Base-by-base conservation (phyloP, 2,113 vertebrate genomes). In the Andinoacara biseriatus region DNA sequence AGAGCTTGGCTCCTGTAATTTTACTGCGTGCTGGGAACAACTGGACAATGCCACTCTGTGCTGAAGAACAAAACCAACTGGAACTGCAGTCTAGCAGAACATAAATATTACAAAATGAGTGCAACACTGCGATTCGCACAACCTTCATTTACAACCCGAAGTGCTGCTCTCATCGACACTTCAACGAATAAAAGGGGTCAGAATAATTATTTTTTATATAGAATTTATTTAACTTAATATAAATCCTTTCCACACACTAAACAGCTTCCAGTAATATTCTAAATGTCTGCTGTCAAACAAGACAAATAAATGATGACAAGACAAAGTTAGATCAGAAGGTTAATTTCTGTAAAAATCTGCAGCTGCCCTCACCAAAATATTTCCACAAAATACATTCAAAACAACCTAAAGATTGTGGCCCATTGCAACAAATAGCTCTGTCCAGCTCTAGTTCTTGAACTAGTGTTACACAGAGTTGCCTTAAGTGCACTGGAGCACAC, bases 41-140 rank as follows among this genome's bases (percentile, higher is more conserved):
- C 80, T 10, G 74, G 79, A 89, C 79, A 67, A 57, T 69, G 79
- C 26, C 77, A 74, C 62, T 13, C 76, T 59, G 80, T 80, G 78
- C 69, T 3, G 11, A 17, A 72, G 74, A 85, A 58, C 72, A 74
- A 8, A 29, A 74, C 57, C 76, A 31, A 58, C 63, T 74, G 69
- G 43, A 69, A 75, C 58, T 40, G 76, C 77, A 77, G 88, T 58
- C 52, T 1, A 24, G 78, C 49, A 56, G 8, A 80, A 65, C 57
- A 82, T 86, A 81, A 85, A 90, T 69, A 86, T 87, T 81, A 88
- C 11, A 80, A 84, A 6, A 17, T n/a, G 80, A 78, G 60, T 40
- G 40, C 22, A 57, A 18, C 56, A 43, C 6, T 10, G 46, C 35
- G 58, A 20, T 79, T 84, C 56, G 46, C 3, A 57, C 76, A 62